Evolutionary conservation across 2,888 invertebrate species (phyloP), one percentile per base, ranked within the genome.

Genomic region (Bugula neritina): DNA sequence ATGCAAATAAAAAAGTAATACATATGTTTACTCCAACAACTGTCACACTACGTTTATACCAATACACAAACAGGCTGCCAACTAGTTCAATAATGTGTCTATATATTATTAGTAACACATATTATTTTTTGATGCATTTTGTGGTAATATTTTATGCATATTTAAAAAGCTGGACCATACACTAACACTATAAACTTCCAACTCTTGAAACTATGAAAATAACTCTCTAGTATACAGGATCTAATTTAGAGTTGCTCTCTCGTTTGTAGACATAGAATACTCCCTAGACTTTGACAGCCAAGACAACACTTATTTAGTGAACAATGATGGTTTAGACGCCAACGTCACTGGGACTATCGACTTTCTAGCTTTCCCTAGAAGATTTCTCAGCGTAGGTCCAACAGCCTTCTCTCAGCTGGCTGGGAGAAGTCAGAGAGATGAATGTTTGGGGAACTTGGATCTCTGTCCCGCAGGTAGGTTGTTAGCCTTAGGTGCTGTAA

Each of bases 361-460:
- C 31, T 25, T 27, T 10, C 13, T 25, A 31, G 34, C 3, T 5
- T 21, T 25, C 10, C 29, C 27, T 31, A 2, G 5, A 5, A 25
- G 13, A 5, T 57, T 25, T n/a, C 52, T 70, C 5, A 52, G 29
- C 2, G n/a, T 70, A 2, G 70, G 54, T 27, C 29, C 10, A 5
- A 29, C 27, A 23, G 31, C 70, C 2, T 70, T 2, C 27, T 10
- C 31, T 23, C 52, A 70, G 70, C 23, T 70, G 5, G 54, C 52
- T 29, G 70, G 70, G 17, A 23, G 3, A 3, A 70, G 70, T 29
- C 70, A 70, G 23, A 17, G 70, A 17, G 70, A 70, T 29, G 70
- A 70, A 23, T 70, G 70, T 54, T 29, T 70, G 3, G 70, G 70
- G 43, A 54, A 70, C 27, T 52, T 70, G 10, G 70, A 35, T 3